Conservation (phyloP, 2,797 vertebrate species). For the Myioborus melanocephalus region DNA sequence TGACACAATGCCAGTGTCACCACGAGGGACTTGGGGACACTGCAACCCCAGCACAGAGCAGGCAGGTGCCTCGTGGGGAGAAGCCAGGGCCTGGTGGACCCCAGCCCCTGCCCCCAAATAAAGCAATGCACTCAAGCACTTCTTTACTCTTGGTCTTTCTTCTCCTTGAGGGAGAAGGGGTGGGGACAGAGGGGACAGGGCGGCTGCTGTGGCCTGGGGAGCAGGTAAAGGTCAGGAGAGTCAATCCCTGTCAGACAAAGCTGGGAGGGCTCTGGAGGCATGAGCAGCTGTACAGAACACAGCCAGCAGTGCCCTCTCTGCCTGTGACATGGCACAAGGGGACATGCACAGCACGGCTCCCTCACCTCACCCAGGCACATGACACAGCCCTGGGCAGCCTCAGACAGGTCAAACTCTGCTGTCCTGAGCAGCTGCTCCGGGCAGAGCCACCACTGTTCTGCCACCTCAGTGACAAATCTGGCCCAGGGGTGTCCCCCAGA, state of each 20-base stretch:
- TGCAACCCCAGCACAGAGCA: not conserved
- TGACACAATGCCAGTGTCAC: not conserved
- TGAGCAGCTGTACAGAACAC: not conserved
- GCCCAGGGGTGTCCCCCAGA: not conserved
- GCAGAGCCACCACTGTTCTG: not conserved
- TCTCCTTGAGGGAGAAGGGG: not conserved
- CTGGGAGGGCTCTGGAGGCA: rapidly evolving
- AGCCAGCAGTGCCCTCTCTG: not conserved
- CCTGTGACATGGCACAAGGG: not conserved
- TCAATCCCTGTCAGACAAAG: not conserved
- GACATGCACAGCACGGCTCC: rapidly evolving
- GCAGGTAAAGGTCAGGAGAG: not conserved
- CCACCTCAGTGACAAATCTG: rapidly evolving
- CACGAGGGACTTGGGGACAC: not conserved
- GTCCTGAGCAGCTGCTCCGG: rapidly evolving
- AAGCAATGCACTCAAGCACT: not conserved
- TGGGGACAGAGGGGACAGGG: not conserved
- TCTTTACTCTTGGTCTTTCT: not conserved
- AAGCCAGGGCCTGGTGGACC: rapidly evolving
- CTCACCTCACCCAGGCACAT: rapidly evolving
- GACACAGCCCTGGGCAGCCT: not conserved
- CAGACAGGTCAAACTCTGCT: not conserved
- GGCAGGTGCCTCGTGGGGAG: no score
- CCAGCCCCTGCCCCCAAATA: not conserved
- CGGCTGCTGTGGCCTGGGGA: not conserved